phyloP scores from a whole-genome alignment of 2,113 vertebrate species.

The Phrynosoma blainvillii region DNA sequence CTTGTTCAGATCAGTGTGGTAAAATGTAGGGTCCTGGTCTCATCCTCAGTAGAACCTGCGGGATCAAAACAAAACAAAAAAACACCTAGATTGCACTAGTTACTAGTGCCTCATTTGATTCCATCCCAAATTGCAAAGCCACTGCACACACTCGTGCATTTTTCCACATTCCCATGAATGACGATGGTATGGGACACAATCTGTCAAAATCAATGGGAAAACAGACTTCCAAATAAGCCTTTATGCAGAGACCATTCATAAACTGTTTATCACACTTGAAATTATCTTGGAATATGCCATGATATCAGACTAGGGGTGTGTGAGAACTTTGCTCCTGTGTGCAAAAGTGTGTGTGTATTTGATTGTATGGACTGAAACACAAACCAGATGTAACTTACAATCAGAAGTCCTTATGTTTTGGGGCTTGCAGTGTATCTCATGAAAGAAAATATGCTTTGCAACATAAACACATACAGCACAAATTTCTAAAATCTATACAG shows the following conservation, averaged over 20 bases:
- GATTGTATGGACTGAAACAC: too few species aligned
- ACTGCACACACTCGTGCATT: neutral
- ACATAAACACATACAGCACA: too few species aligned
- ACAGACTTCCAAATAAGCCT: neutral
- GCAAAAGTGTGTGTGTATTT: too few species aligned
- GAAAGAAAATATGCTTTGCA: too few species aligned
- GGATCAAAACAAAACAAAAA: too few species aligned
- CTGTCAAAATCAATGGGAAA: neutral
- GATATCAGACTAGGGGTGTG: neutral
- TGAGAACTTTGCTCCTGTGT: too few species aligned
- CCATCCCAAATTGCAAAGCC: neutral
- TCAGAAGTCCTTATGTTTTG: too few species aligned
- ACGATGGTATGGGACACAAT: neutral
- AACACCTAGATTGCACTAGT: neutral
- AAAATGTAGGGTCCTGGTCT: conserved; percentile 7
- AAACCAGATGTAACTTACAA: too few species aligned
- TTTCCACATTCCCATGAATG: neutral
- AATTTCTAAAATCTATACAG: too few species aligned
- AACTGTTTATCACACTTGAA: neutral
- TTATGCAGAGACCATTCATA: neutral
- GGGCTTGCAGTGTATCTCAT: too few species aligned
- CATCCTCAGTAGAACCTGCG: neutral
- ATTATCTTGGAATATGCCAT: neutral
- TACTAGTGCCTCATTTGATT: neutral
- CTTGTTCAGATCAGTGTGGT: neutral